These are phyloP conservation scores for Panurus biarmicus DNA, from an alignment of 2,113 vertebrate genomes.

Conservation along the genomic window DNA sequence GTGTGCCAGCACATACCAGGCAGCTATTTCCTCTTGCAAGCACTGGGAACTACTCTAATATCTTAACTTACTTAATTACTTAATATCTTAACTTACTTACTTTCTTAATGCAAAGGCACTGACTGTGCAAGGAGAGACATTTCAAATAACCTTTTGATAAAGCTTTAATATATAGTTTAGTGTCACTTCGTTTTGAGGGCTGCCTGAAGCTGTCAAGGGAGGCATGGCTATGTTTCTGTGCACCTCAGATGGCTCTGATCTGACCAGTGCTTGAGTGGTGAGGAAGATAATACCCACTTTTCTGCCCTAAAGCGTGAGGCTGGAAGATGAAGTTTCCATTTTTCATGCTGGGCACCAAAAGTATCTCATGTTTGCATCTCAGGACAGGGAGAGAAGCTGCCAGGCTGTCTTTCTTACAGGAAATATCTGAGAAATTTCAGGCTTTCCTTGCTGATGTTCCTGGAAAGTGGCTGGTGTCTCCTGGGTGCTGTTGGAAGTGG, in stretches of 20 bases:
- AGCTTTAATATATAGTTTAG: background rate
- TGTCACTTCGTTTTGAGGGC: background rate
- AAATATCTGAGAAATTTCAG: background rate
- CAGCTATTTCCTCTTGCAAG: background rate
- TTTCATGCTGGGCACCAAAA: background rate
- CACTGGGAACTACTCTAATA: background rate
- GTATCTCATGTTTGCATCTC: background rate
- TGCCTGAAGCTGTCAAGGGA: background rate
- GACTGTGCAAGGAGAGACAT: background rate
- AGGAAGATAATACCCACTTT: background rate
- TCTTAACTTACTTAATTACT: too few species aligned
- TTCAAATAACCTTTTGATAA: background rate
- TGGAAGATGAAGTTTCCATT: too few species aligned
- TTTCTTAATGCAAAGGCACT: background rate
- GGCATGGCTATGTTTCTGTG: background rate
- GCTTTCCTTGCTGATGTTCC: background rate
- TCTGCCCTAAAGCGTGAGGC: background rate
- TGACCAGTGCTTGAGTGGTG: background rate
- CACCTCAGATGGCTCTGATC: background rate
- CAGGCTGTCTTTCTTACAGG: background rate
- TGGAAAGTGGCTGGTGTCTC: background rate
- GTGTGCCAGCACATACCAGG: background rate
- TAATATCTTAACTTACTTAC: too few species aligned
- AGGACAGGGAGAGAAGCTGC: background rate
- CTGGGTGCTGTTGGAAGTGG: background rate